Conservation (phyloP, 2,113 vertebrate species). For the Galbula dea region DNA sequence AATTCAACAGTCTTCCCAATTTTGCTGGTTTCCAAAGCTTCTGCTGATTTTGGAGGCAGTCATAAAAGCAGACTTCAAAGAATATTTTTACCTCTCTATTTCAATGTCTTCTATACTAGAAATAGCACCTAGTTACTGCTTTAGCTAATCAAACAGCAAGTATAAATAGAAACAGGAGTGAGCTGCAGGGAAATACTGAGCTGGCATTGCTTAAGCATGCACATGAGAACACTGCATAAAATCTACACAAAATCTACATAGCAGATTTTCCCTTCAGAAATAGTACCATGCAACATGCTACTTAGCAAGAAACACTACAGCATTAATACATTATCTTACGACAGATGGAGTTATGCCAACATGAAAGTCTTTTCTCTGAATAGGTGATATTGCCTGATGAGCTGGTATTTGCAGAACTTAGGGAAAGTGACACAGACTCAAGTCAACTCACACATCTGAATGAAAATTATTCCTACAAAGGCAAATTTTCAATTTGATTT, state of each 20-base stretch:
- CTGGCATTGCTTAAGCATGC: not conserved
- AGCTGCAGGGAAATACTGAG: slow-evolving; percentile 7
- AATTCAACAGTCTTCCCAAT: not conserved
- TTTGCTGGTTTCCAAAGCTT: not conserved
- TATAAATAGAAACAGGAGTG: slow-evolving; percentile 12
- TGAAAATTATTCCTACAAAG: not conserved
- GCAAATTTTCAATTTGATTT: not conserved
- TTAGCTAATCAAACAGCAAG: not conserved
- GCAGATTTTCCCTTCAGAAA: not conserved
- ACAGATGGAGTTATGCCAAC: not conserved
- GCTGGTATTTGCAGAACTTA: not conserved
- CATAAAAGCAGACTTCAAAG: slow-evolving; percentile 20
- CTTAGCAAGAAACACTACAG: not conserved
- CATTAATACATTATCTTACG: not conserved
- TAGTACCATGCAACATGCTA: not conserved
- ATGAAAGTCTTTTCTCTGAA: not conserved
- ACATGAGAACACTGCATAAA: not conserved
- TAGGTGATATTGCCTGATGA: not conserved
- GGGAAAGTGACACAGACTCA: not conserved
- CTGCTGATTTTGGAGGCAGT: not conserved
- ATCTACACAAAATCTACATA: not conserved
- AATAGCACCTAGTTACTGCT: slow-evolving; percentile 34
- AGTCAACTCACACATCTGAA: not conserved
- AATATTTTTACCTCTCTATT: not conserved
- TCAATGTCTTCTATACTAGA: not conserved